These are phyloP conservation scores for Lysandra coridon DNA, from an alignment of 2,888 invertebrate genomes.

Conservation along the genomic window DNA sequence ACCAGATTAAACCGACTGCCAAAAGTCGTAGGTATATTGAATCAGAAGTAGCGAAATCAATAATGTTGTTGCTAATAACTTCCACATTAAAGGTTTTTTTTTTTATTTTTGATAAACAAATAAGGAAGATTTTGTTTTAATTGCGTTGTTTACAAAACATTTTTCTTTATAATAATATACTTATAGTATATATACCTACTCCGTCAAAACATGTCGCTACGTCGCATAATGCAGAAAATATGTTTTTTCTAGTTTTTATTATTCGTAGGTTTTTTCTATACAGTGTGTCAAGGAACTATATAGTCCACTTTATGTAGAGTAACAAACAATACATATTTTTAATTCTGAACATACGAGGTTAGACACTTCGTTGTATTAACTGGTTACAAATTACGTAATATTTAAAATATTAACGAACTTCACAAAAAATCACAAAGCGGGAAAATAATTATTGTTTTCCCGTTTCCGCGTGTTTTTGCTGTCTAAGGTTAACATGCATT, in stretches of 20 bases:
- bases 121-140: not conserved
- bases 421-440: slow-evolving; percentile 14
- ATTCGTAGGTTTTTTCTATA: too few relatives aligned
- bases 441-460: slow-evolving; percentile 19
- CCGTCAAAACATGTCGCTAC: not conserved
- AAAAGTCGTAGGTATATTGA: not conserved
- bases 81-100: not conserved
- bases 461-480: slow-evolving; percentile 12
- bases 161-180: not conserved
- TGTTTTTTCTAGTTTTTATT: not conserved
- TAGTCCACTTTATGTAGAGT: too few relatives aligned
- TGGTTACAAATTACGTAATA: not conserved
- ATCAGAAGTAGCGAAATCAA: not conserved
- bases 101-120: not conserved
- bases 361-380: not conserved
- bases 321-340: too few relatives aligned
- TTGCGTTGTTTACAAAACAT: not conserved
- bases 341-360: not conserved
- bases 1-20: not conserved
- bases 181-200: too few relatives aligned
- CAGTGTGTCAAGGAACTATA: not conserved
- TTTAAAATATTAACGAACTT: not conserved
- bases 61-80: not conserved
- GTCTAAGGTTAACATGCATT: slow-evolving; percentile 18
- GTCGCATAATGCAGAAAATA: not conserved